Conservation (phyloP, 2,113 vertebrate species). For the Gasterosteus nipponicus region DNA sequence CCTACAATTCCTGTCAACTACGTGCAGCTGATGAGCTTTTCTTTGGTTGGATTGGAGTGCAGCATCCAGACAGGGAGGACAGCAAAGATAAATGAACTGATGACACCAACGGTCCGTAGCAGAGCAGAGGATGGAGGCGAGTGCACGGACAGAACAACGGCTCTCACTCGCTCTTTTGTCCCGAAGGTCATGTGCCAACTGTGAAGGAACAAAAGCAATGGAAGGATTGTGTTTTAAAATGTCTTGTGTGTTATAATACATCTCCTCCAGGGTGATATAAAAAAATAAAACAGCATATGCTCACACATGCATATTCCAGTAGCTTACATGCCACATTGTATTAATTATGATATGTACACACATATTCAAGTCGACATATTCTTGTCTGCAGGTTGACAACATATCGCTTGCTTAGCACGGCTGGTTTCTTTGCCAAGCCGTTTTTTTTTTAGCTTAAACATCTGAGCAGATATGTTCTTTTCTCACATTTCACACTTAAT, state of each 20-base stretch:
- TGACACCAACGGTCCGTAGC: neutral
- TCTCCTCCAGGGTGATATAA: neutral
- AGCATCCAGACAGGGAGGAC: neutral
- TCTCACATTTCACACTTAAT: neutral
- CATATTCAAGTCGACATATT: neutral
- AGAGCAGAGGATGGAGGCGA: constrained; percentile 18
- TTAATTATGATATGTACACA: neutral
- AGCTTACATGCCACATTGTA: neutral
- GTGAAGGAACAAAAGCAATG: constrained; percentile 20
- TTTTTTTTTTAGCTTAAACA: neutral
- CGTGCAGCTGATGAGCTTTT: neutral
- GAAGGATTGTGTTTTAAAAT: neutral
- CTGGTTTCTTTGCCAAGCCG: neutral
- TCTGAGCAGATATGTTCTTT: neutral
- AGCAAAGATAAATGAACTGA: neutral
- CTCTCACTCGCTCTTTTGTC: constrained; percentile 20
- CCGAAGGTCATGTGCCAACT: constrained; percentile 5
- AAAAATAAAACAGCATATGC: neutral
- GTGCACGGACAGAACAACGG: neutral
- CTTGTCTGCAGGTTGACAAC: neutral
- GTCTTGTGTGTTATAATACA: neutral
- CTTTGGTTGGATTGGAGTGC: neutral
- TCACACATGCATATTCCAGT: neutral
- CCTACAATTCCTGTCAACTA: neutral
- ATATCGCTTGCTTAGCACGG: neutral